Conservation (phyloP, 1,140 invertebrate species). For the Eufriesea mexicana region DNA sequence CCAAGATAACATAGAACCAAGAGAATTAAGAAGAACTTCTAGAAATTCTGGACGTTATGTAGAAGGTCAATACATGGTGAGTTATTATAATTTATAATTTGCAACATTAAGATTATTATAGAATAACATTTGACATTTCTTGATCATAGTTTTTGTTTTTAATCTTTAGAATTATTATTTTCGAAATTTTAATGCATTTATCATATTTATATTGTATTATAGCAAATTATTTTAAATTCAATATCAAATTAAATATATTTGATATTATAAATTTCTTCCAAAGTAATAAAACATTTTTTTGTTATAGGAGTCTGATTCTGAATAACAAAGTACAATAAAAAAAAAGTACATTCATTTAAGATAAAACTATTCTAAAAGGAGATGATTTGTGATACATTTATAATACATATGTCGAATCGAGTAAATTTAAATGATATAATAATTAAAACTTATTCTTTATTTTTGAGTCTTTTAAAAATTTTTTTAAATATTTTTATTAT, state of each 20-base stretch:
- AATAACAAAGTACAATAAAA: constrained; percentile 59
- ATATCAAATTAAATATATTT: neutral
- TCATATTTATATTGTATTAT: too few species aligned
- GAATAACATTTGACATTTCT: neutral
- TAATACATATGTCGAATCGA: constrained; percentile 26
- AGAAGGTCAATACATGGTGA: constrained; percentile 80
- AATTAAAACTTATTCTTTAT: constrained; percentile 43
- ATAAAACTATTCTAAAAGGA: neutral
- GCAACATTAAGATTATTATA: neutral
- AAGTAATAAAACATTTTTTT: constrained; percentile 32
- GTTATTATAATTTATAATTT: constrained; percentile 29
- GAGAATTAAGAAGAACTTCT: constrained; percentile 77
- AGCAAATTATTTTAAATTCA: neutral
- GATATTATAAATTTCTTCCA: neutral
- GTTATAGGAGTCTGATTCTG: constrained; percentile 78
- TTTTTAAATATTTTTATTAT: constrained; percentile 34
- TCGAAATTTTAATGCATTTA: neutral
- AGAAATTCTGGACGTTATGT: constrained; percentile 79
- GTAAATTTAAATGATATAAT: constrained; percentile 23
- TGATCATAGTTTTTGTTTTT: neutral
- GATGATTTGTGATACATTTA: constrained; percentile 61
- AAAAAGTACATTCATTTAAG: constrained; percentile 31
- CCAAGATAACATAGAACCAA: constrained; percentile 73
- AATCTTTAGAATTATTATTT: neutral
- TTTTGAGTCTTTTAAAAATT: constrained; percentile 11